Percentiles rank a stretch among this genome's conserved stretches.
These are phyloP conservation scores for Timema cristinae DNA, from an alignment of 2,888 invertebrate species.

Conservation along the genomic window DNA sequence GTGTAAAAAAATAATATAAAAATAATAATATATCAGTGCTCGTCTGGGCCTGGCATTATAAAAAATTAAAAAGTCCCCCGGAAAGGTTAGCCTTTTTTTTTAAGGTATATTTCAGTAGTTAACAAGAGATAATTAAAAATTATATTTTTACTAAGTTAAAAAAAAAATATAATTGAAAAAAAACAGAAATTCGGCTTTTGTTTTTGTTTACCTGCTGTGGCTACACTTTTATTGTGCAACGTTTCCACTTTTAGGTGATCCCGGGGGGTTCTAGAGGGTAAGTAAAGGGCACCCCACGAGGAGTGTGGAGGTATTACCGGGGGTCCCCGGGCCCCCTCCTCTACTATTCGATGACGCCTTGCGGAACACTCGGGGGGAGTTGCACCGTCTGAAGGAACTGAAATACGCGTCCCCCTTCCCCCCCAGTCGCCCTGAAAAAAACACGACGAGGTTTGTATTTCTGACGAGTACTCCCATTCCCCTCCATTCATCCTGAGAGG, in stretches of 20 bases:
- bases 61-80: too few relatives aligned
- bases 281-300: constrained; percentile 8
- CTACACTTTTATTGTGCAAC: neutral
- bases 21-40: too few relatives aligned
- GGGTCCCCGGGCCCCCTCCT: constrained; percentile 65
- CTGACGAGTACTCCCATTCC: too few relatives aligned
- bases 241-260: neutral
- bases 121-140: too few relatives aligned
- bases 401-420: constrained; percentile 58
- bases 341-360: constrained; percentile 52
- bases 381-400: constrained; percentile 64
- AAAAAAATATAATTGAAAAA: neutral
- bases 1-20: too few relatives aligned
- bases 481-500: too few relatives aligned
- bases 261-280: neutral
- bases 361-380: constrained; percentile 56
- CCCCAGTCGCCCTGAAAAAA: constrained; percentile 52
- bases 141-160: too few relatives aligned
- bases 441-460: neutral
- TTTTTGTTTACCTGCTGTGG: too few relatives aligned
- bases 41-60: too few relatives aligned
- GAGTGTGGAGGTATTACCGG: constrained; percentile 43
- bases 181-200: neutral
- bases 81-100: too few relatives aligned
- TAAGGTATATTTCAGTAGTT: too few relatives aligned